Percentiles rank a stretch among this genome's conserved stretches.
These are phyloP conservation scores for Leptinotarsa juncta DNA, from an alignment of 2,888 invertebrate genomes.

Conservation along the genomic window DNA sequence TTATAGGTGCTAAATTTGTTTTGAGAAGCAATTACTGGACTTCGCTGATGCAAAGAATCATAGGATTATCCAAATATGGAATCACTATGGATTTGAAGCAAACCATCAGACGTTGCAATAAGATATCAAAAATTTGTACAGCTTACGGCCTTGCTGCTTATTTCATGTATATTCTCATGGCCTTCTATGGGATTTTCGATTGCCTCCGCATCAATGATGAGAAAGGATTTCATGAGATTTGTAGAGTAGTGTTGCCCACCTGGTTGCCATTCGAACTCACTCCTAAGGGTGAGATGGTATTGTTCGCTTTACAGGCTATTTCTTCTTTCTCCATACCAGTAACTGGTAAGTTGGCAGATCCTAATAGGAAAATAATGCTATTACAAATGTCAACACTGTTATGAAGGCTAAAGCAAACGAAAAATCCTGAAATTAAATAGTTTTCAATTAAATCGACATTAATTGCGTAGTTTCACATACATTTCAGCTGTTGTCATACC, in stretches of 20 bases:
- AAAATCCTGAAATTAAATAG: no score
- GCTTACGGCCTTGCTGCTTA: background rate
- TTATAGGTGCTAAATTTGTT: background rate
- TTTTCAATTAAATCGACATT: no score
- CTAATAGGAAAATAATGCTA: no score
- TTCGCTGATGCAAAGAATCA: background rate
- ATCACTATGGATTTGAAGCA: no score
- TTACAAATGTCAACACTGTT: no score
- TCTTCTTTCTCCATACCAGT: background rate
- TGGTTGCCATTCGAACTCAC: constrained; percentile 36
- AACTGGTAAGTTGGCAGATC: background rate
- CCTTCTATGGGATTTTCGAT: constrained; percentile 27
- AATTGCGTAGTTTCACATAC: no score
- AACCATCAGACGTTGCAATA: background rate
- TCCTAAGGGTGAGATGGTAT: background rate
- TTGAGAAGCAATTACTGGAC: background rate
- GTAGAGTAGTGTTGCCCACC: constrained; percentile 40
- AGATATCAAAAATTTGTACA: background rate
- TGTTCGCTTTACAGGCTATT: background rate
- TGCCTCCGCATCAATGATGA: constrained; percentile 36
- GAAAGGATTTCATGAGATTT: constrained; percentile 34
- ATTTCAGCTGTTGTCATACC: no score
- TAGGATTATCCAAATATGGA: background rate
- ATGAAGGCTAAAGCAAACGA: no score
- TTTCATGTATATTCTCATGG: constrained; percentile 2